Evolutionary conservation across 92 coral and sea anemone genomes (phyloP).

Genomic region (Palythoa grandiflora): DNA sequence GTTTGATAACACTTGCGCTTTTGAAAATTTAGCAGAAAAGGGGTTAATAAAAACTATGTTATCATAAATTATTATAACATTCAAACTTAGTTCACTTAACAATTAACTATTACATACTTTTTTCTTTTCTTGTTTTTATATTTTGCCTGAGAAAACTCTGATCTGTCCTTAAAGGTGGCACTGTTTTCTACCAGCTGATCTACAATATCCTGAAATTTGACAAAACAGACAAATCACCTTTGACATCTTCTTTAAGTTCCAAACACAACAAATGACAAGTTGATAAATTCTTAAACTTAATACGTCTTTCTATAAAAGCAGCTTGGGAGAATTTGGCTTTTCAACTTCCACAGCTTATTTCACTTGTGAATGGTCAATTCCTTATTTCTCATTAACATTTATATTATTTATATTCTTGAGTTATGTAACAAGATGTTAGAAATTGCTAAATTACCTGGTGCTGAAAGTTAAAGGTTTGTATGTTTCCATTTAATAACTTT

Average conservation of each 20-base stretch:
- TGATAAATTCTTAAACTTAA: neutral
- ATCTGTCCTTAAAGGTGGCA: constrained; percentile 88
- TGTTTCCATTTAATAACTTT: too few relatives aligned
- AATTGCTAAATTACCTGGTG: too few relatives aligned
- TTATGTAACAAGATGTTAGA: too few relatives aligned
- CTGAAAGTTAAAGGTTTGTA: too few relatives aligned
- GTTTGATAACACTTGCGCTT: neutral
- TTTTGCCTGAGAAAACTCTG: constrained; percentile 97
- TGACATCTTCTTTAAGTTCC: too few relatives aligned
- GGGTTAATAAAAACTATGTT: too few relatives aligned
- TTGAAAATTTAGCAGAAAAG: neutral
- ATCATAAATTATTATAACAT: neutral
- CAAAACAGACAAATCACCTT: neutral
- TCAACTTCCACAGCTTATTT: too few relatives aligned
- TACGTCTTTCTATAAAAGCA: neutral
- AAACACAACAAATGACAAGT: too few relatives aligned
- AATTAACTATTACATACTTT: constrained; percentile 62
- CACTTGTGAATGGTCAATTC: too few relatives aligned
- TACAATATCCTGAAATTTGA: constrained; percentile 77
- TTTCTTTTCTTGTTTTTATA: constrained; percentile 92
- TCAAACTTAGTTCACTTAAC: neutral
- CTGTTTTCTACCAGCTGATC: constrained; percentile 96
- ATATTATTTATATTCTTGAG: too few relatives aligned
- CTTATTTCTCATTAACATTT: too few relatives aligned
- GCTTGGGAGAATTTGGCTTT: too few relatives aligned